A percentile compares a stretch with the other conserved stretches of the same genome.
Evolutionary conservation across 1,140 invertebrate species (phyloP).

Genomic region (Aethina tumida): DNA sequence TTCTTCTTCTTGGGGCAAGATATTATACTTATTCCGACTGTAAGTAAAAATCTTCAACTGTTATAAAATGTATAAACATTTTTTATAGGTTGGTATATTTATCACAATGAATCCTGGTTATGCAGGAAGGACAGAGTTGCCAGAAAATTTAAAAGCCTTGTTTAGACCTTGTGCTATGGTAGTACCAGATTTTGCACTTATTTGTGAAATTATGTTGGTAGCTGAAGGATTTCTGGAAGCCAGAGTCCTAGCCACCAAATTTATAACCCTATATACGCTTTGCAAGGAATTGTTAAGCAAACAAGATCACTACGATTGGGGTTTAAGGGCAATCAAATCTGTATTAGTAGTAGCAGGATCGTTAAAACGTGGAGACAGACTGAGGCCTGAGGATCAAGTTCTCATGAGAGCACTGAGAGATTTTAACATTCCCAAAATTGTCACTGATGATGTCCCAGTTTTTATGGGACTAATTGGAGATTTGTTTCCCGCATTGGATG

Average conservation of each 20-base stretch:
- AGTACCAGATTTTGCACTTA: constrained; percentile 85
- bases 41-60: constrained; percentile 13
- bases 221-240: constrained; percentile 88
- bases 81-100: constrained; percentile 66
- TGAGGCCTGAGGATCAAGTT: constrained; percentile 65
- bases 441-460: constrained; percentile 79
- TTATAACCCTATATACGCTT: constrained; percentile 81
- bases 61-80: constrained; percentile 5
- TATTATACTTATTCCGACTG: constrained; percentile 60
- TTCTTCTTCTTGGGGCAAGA: constrained; percentile 81
- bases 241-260: constrained; percentile 75
- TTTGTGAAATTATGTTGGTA: constrained; percentile 91
- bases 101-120: constrained; percentile 94
- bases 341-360: constrained; percentile 86
- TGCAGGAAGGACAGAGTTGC: constrained; percentile 67
- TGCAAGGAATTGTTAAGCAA: constrained; percentile 83
- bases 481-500: constrained; percentile 80
- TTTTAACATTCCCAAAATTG: constrained; percentile 89
- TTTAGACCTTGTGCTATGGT: constrained; percentile 88
- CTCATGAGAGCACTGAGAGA: constrained; percentile 79
- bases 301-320: constrained; percentile 95
- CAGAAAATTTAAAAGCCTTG: constrained; percentile 59
- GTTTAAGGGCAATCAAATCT: constrained; percentile 84
- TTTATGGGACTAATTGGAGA: constrained; percentile 89
- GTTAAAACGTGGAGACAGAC: constrained; percentile 53